These are phyloP conservation scores for Polydrusus pterygomalis DNA, from an alignment of 2,888 invertebrate genomes.

Conservation along the genomic window DNA sequence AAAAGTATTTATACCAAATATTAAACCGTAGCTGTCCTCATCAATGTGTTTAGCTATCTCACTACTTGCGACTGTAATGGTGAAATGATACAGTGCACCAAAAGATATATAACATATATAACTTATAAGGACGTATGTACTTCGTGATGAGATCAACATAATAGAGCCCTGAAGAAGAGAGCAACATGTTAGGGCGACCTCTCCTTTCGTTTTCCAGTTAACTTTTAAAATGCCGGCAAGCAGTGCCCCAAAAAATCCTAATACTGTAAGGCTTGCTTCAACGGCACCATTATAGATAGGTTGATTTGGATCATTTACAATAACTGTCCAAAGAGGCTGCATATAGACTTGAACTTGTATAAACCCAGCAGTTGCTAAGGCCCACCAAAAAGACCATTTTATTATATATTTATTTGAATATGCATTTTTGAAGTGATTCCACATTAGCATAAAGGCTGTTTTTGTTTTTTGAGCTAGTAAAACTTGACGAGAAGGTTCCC, in stretches of 20 bases:
- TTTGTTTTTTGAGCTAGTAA: constrained; percentile 58
- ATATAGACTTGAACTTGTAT: constrained; percentile 84
- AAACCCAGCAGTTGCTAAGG: constrained; percentile 82
- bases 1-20: constrained; percentile 93
- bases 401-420: constrained; percentile 77
- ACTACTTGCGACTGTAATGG: constrained; percentile 88
- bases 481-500: constrained; percentile 54
- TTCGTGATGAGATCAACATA: constrained; percentile 71
- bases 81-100: constrained; percentile 86
- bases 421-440: constrained; percentile 76
- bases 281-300: constrained; percentile 79
- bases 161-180: constrained; percentile 76
- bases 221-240: constrained; percentile 73
- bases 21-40: constrained; percentile 90
- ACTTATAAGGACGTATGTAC: constrained; percentile 75
- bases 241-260: constrained; percentile 79
- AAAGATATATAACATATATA: constrained; percentile 86
- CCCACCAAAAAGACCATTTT: constrained; percentile 88
- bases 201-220: constrained; percentile 71
- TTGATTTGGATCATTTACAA: constrained; percentile 74
- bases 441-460: constrained; percentile 73
- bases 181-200: constrained; percentile 72
- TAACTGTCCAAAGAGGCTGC: constrained; percentile 88
- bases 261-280: constrained; percentile 83
- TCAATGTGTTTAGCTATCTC: constrained; percentile 89